A percentile compares a stretch with the other conserved stretches of the same genome.
These are phyloP conservation scores for Oscheius sp. DNA, from an alignment of 2,888 invertebrate species.

Conservation along the genomic window DNA sequence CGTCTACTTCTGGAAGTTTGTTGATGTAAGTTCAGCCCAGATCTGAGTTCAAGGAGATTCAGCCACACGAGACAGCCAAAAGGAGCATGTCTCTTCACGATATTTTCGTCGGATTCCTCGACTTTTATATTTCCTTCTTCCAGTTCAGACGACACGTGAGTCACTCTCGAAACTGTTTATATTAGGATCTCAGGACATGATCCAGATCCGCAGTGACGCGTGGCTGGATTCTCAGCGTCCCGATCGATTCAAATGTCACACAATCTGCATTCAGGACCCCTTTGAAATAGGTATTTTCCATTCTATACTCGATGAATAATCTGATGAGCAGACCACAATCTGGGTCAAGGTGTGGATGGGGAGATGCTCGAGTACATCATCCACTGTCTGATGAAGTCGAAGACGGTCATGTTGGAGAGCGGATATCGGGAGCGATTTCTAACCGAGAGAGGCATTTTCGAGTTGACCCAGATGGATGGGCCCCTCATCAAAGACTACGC, in stretches of 20 bases:
- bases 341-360: conserved; percentile 77
- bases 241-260: conserved; percentile 76
- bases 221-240: conserved; percentile 58
- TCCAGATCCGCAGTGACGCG: conserved; percentile 67
- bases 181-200: conserved; percentile 27
- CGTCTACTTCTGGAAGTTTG: conserved; percentile 56
- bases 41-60: conserved; percentile 9
- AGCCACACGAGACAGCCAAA: conserved; percentile 35
- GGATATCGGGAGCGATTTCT: conserved; percentile 49
- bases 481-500: conserved; percentile 46
- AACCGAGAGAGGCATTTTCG: conserved; percentile 45
- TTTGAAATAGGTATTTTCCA: conserved; percentile 75
- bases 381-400: conserved; percentile 52
- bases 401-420: conserved; percentile 49
- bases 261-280: conserved; percentile 79
- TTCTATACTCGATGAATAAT: too few species aligned
- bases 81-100: conserved; percentile 45
- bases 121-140: conserved; percentile 76
- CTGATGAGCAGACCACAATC: conserved; percentile 75
- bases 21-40: conserved; percentile 37
- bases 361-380: conserved; percentile 57
- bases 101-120: conserved; percentile 71
- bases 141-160: conserved; percentile 43
- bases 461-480: conserved; percentile 46
- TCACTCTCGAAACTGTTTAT: not conserved